phyloP scores from a whole-genome alignment of 2,797 vertebrate species.

The Varecia variegata region DNA sequence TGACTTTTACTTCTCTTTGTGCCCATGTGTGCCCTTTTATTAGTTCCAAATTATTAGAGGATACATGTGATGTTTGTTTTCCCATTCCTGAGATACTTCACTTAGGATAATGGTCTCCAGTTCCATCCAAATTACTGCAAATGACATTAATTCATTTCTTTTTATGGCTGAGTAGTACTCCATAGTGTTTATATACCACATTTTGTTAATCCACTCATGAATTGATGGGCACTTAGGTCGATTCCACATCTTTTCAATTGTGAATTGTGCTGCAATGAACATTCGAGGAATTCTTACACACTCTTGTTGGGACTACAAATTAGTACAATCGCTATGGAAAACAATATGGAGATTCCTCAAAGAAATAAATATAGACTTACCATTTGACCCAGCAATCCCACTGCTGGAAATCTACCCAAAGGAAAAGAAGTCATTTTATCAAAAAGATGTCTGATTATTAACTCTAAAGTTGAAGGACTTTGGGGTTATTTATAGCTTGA shows the following conservation, averaged over 20 bases:
- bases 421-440: not conserved
- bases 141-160: not conserved
- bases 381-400: not conserved
- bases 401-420: not conserved
- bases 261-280: not conserved
- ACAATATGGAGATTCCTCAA: not conserved
- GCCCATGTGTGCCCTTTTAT: no score
- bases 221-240: not conserved
- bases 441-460: not conserved
- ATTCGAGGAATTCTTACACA: not conserved
- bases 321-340: not conserved
- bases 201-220: not conserved
- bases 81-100: no score
- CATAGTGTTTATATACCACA: not conserved
- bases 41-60: no score
- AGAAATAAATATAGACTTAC: not conserved
- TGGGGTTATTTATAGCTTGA: not conserved
- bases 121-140: not conserved
- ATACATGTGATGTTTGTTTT: no score
- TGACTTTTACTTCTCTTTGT: not conserved
- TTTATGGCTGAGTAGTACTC: not conserved
- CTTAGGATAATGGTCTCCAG: not conserved
- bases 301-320: not conserved
- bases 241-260: not conserved
- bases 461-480: not conserved